Evolutionary conservation across 2,797 vertebrate species (phyloP).

Genomic region (Semaprochilodus insignis): DNA sequence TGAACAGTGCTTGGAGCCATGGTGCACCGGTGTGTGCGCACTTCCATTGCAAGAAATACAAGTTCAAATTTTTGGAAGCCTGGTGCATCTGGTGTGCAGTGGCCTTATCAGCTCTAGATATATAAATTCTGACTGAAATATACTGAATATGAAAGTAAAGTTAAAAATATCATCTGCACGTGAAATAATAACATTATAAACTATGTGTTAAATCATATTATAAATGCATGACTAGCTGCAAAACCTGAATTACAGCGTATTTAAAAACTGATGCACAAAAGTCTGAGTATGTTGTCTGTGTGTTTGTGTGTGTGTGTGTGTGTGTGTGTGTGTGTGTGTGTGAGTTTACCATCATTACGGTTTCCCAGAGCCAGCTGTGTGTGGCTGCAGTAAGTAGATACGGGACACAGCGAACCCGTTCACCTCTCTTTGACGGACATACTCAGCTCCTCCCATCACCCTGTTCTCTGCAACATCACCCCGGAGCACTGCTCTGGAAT

Average conservation of each 20-base stretch:
- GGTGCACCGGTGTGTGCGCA: too few species aligned
- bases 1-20: too few species aligned
- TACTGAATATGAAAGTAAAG: neutral
- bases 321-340: constrained; percentile 5
- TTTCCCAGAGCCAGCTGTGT: constrained; percentile 27
- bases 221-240: neutral
- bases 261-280: neutral
- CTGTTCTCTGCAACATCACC: constrained; percentile 9
- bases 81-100: too few species aligned
- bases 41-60: too few species aligned
- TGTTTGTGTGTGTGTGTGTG: constrained; percentile 8
- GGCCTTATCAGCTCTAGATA: too few species aligned
- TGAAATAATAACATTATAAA: neutral
- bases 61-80: too few species aligned
- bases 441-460: neutral
- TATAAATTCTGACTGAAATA: too few species aligned
- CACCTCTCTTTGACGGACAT: constrained; percentile 12
- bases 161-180: neutral
- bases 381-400: constrained; percentile 6
- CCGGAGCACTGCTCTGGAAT: neutral
- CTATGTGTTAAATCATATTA: neutral
- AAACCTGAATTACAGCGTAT: neutral
- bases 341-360: neutral
- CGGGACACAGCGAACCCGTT: constrained; percentile 27
- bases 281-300: neutral